Conservation (phyloP, 2,888 invertebrate species). For the Drosophila seclusa region DNA sequence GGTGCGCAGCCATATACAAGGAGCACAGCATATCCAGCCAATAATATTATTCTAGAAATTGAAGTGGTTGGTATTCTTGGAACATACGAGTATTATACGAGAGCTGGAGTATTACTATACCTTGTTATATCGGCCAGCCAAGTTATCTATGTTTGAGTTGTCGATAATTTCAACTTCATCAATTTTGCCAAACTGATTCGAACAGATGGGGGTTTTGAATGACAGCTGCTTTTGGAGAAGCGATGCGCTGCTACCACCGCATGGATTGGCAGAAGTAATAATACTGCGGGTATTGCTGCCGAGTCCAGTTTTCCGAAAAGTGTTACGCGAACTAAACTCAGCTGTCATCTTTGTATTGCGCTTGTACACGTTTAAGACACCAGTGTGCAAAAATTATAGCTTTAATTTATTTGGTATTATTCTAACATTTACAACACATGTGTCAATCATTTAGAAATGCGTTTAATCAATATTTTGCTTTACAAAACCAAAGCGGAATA, state of each 20-base stretch:
- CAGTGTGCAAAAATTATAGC: background rate
- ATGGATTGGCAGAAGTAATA: constrained; percentile 82
- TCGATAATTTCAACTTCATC: constrained; percentile 84
- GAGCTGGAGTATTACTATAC: constrained; percentile 34
- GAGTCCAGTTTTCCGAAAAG: constrained; percentile 67
- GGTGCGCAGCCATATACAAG: constrained; percentile 86
- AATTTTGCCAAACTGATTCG: constrained; percentile 78
- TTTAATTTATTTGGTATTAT: background rate
- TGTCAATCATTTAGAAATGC: constrained; percentile 18
- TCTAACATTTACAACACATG: constrained; percentile 8
- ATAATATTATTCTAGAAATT: constrained; percentile 82
- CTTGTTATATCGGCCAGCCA: constrained; percentile 80
- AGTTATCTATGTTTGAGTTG: constrained; percentile 77
- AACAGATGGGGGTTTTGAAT: constrained; percentile 82
- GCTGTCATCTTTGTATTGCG: constrained; percentile 62
- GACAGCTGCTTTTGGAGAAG: constrained; percentile 83
- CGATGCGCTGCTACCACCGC: constrained; percentile 80
- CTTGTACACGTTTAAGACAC: constrained; percentile 11
- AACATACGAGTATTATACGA: background rate
- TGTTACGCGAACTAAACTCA: constrained; percentile 72
- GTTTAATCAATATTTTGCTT: constrained; percentile 34
- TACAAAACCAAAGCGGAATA: background rate
- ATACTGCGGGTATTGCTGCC: constrained; percentile 71
- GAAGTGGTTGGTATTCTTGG: background rate
- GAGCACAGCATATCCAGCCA: constrained; percentile 87